Base-by-base conservation (phyloP, 2,113 vertebrate genomes). In the Sorex araneus region DNA sequence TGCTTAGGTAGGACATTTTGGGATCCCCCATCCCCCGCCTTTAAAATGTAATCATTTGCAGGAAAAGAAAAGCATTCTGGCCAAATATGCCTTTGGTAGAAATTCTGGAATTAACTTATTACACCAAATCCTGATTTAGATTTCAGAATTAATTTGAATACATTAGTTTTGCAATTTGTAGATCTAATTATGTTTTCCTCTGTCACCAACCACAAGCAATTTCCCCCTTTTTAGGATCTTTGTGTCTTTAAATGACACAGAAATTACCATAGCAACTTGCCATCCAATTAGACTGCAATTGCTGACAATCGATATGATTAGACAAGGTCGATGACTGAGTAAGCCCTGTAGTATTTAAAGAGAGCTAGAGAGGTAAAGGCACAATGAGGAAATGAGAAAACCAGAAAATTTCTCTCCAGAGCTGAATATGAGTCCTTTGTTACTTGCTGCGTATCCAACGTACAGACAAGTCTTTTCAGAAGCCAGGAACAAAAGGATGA, bases 201-300 rank as follows among this genome's bases (percentile, higher is more conserved):
- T 91, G 94, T 95, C 94, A 96, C 94, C 95, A 95, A 47, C 95
- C 93, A 96, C 91, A 96, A 89, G 93, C 96, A 95, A 96, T 95
- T 96, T 96, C 18, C 63, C 21, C 60, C 76, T 28, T 84, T 87
- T 94, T 93, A 97, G 81, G 93, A 96, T 95, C 90, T 95, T 96
- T 98, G 94, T 98, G 87, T 97, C 94, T 97, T 97, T 98, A 91
- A 97, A 94, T 91, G 96, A 97, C 90, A 96, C 94, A 94, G 95
- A 92, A 79, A 98, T 98, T 98, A 89, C 97, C 97, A 98, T 97
- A 97, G 97, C 97, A 98, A 98, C 98, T 96, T 90, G 74, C 90
- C 97, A 96, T 96, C 94, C 94, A 97, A 98, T 98, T 98, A 98
- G 96, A 96, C 91, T 91, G 94, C 96, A 95, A 67, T 97, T 97